Base-by-base conservation (phyloP, 2,888 invertebrate genomes). In the Phaonia tiefii region DNA sequence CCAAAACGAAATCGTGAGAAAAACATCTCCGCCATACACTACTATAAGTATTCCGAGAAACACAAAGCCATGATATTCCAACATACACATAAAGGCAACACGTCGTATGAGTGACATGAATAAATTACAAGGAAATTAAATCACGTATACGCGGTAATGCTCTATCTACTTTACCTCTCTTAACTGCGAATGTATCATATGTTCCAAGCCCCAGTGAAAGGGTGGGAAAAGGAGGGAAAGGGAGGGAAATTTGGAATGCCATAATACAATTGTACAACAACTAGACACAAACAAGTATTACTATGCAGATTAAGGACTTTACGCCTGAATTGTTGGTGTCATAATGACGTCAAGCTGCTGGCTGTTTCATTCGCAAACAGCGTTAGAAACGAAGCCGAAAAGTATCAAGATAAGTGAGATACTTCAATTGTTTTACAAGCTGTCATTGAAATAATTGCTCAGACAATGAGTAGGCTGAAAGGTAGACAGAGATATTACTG, bases 41-140 rank as follows among this genome's bases (percentile, higher is more conserved):
- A n/a, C n/a, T n/a, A n/a, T n/a, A n/a, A n/a, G n/a, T n/a, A n/a
- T n/a, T n/a, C n/a, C n/a, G n/a, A n/a, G n/a, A n/a, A n/a, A n/a
- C n/a, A n/a, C n/a, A n/a, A n/a, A n/a, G n/a, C n/a, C n/a, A n/a
- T n/a, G n/a, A n/a, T n/a, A n/a, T n/a, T n/a, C n/a, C n/a, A n/a
- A n/a, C n/a, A 31, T 31, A 31, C 31, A 31, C 31, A 31, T 31
- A 31, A 31, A 31, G 31, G 8, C 54, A 17, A 37, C 74, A 65
- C 17, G 70, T 46, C 77, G 71, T 72, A 69, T 69, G 56, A 56
- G 31, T 49, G 71, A 67, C 60, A 31, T 69, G 75, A 71, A 75
- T 67, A 75, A 60, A 71, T 77, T 80, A 44, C 26, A 75, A 1
- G 39, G n/a, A 77, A 81, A 81, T 81, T 75, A 78, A 81, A 72